Evolutionary conservation across 2,797 vertebrate species (phyloP).

Genomic region (Benthosema pterotum): DNA sequence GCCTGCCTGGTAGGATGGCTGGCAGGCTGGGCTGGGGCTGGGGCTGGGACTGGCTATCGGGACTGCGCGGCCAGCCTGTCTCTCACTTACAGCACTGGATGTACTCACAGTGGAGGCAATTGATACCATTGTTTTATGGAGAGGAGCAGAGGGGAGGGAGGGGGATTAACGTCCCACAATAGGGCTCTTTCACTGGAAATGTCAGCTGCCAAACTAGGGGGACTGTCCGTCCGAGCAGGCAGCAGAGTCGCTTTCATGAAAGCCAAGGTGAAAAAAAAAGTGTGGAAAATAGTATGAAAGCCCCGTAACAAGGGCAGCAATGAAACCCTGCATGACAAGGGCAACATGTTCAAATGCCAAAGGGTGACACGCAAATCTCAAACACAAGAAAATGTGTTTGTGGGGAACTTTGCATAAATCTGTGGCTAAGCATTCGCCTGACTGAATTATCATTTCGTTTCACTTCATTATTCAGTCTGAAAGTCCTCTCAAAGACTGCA

Average conservation of each 20-base stretch:
- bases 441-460: too few relatives aligned
- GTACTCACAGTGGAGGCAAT: constrained; percentile 76
- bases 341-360: constrained; percentile 53
- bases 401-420: constrained; percentile 39
- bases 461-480: too few relatives aligned
- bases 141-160: constrained; percentile 53
- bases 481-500: too few relatives aligned
- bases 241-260: constrained; percentile 62
- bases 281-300: constrained; percentile 73
- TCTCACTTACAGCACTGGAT: constrained; percentile 70
- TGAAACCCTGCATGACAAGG: constrained; percentile 43
- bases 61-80: constrained; percentile 59
- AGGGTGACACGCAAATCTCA: constrained; percentile 51
- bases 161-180: constrained; percentile 75
- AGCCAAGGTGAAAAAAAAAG: constrained; percentile 65
- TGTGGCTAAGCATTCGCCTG: constrained; percentile 27
- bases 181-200: constrained; percentile 78
- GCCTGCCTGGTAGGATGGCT: constrained; percentile 32
- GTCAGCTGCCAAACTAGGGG: constrained; percentile 76
- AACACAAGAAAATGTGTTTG: constrained; percentile 44
- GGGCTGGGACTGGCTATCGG: constrained; percentile 38
- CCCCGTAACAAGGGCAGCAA: constrained; percentile 48
- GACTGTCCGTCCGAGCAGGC: constrained; percentile 71
- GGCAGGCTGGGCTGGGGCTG: constrained; percentile 48
- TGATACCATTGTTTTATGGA: constrained; percentile 79